These are phyloP conservation scores for Ficedula albicollis DNA, from an alignment of 2,797 vertebrate genomes.

Conservation along the genomic window DNA sequence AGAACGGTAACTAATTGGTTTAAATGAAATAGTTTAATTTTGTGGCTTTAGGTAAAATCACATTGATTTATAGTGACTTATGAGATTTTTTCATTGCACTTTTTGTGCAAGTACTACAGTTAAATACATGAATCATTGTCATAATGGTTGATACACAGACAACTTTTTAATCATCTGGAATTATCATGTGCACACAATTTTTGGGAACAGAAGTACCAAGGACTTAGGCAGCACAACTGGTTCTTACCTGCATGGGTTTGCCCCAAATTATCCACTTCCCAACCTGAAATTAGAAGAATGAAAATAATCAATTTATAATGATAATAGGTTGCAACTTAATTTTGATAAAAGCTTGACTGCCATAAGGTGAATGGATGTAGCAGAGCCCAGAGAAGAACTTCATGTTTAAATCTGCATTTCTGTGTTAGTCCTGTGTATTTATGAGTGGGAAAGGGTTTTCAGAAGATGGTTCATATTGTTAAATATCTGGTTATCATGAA, in stretches of 20 bases:
- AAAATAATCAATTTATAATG: not conserved
- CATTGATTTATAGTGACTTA: not conserved
- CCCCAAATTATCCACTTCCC: conserved; percentile 74
- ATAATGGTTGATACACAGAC: not conserved
- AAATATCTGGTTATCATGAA: not conserved
- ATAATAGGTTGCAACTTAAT: not conserved
- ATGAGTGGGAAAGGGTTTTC: not conserved
- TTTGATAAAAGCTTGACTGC: not conserved
- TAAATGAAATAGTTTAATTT: not conserved
- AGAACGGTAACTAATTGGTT: not conserved
- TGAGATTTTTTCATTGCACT: not conserved
- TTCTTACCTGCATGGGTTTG: conserved; percentile 66
- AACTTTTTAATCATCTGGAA: not conserved
- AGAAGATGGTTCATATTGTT: not conserved
- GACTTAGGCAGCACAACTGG: not conserved
- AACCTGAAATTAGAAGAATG: conserved; percentile 60
- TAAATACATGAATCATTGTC: not conserved
- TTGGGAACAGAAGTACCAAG: accelerated
- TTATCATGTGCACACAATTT: accelerated
- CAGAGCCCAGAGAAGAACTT: not conserved
- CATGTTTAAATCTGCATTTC: not conserved
- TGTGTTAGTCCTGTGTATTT: not conserved
- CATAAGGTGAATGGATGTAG: accelerated
- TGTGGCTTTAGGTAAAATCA: not conserved
- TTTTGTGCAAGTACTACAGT: not conserved